phyloP scores from a whole-genome alignment of 1,140 invertebrate genomes.

The Zeugodacus cucurbitae region DNA sequence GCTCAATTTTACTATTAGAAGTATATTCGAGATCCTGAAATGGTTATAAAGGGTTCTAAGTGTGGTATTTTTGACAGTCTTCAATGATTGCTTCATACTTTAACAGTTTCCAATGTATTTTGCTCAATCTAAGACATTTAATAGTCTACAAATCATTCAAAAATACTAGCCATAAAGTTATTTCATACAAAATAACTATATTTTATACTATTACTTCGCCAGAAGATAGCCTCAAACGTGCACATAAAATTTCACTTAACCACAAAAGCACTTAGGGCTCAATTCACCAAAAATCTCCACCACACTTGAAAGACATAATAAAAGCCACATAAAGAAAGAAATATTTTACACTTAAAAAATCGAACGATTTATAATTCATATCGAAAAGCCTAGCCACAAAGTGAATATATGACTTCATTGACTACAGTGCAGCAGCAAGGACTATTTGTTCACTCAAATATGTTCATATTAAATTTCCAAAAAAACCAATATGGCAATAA shows the following conservation, averaged over 20 bases:
- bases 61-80: no score
- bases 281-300: not conserved
- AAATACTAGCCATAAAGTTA: no score
- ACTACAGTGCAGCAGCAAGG: not conserved
- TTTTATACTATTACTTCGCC: not conserved
- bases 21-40: no score
- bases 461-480: slow-evolving; percentile 17
- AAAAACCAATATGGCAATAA: slow-evolving; percentile 30
- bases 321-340: not conserved
- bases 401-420: not conserved
- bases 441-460: not conserved
- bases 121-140: no score
- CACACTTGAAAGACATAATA: no score
- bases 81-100: no score
- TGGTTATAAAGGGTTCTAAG: no score
- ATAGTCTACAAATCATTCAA: no score
- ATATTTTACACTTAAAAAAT: slow-evolving; percentile 1
- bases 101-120: no score
- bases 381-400: not conserved
- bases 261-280: not conserved
- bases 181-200: not conserved
- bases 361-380: slow-evolving; percentile 19
- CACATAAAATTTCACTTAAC: slow-evolving; percentile 14
- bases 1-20: no score
- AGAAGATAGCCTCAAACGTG: not conserved